A percentile compares a stretch with the other conserved stretches of the same genome.
phyloP scores from a whole-genome alignment of 2,113 vertebrate genomes.

The Macquaria ambigua region DNA sequence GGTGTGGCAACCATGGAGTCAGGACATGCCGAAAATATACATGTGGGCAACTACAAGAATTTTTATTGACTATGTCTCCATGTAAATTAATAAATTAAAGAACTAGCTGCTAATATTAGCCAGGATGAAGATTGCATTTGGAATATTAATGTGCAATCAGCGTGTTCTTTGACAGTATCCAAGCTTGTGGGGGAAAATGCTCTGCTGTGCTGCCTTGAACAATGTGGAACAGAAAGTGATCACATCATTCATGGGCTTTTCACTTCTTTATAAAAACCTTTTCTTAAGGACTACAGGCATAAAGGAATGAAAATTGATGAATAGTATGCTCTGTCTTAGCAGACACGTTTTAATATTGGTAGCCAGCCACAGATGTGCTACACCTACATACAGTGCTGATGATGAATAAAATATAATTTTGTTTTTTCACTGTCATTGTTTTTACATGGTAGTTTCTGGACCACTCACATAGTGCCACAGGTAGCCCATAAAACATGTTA shows the following conservation, averaged over 20 bases:
- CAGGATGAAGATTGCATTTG: neutral
- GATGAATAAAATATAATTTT: neutral
- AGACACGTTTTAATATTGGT: neutral
- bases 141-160: neutral
- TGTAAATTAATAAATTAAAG: neutral
- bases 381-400: neutral
- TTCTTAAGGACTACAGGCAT: neutral
- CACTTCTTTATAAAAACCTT: neutral
- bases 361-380: neutral
- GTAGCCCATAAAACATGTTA: neutral
- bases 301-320: neutral
- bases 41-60: neutral
- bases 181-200: neutral
- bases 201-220: neutral
- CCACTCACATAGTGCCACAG: neutral
- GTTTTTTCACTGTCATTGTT: neutral
- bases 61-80: neutral
- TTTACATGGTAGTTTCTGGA: neutral
- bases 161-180: neutral
- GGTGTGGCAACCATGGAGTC: neutral
- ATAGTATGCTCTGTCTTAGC: neutral
- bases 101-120: neutral
- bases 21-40: neutral
- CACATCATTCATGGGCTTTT: neutral
- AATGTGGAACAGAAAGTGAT: conserved; percentile 6